These are phyloP conservation scores for Phalacrocorax carbo DNA, from an alignment of 2,113 vertebrate species.

Conservation along the genomic window DNA sequence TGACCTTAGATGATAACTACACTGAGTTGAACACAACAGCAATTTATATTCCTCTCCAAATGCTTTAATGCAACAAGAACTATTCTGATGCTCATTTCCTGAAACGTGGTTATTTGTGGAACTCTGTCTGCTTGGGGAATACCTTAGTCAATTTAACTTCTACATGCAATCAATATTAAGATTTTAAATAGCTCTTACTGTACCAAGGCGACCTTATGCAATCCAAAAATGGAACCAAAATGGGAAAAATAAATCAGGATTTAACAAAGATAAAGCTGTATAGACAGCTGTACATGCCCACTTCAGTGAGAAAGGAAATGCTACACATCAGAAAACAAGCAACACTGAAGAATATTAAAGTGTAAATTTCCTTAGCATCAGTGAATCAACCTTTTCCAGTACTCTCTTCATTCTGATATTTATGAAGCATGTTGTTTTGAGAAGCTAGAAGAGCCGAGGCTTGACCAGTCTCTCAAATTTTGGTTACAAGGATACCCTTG, in stretches of 20 bases:
- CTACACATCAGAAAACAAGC: background rate
- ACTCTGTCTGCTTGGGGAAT: background rate
- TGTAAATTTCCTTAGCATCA: background rate
- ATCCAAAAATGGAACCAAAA: background rate
- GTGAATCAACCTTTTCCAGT: background rate
- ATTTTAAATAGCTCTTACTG: background rate
- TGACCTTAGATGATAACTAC: background rate
- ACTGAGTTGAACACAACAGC: background rate
- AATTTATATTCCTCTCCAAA: background rate
- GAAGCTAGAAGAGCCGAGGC: background rate
- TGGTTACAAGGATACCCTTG: background rate
- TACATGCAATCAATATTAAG: background rate
- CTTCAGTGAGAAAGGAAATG: background rate
- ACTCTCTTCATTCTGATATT: background rate
- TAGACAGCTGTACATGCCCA: background rate
- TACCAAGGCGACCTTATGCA: background rate
- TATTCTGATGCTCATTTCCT: accelerated
- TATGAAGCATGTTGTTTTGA: background rate
- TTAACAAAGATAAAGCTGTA: background rate
- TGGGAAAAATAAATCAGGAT: background rate
- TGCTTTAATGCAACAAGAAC: background rate
- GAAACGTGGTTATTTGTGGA: background rate
- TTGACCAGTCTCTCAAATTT: background rate
- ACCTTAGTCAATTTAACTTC: background rate
- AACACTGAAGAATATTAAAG: background rate